phyloP scores from a whole-genome alignment of 2,797 vertebrate species.

The Helostoma temminkii region DNA sequence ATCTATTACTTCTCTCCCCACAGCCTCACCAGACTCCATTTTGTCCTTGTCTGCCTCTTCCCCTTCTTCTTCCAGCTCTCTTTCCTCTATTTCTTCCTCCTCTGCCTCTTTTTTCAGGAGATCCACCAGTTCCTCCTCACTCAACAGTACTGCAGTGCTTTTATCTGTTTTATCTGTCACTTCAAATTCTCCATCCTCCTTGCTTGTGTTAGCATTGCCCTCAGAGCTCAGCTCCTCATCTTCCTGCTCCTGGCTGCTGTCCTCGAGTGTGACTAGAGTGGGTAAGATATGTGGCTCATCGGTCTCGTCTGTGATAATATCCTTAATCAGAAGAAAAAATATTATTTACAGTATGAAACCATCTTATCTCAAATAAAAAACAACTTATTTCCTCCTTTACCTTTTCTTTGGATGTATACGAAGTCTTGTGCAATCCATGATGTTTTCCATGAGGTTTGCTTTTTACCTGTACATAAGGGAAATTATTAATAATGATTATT shows the following conservation, averaged over 20 bases:
- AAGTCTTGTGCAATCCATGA: constrained; percentile 60
- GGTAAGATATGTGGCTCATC: constrained; percentile 67
- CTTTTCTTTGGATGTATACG: constrained; percentile 70
- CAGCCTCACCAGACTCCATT: constrained; percentile 19
- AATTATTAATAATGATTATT: background rate
- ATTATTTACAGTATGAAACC: background rate
- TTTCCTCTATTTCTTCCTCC: constrained; percentile 65
- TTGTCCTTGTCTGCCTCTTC: constrained; percentile 15
- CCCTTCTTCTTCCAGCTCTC: constrained; percentile 36
- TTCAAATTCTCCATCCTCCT: constrained; percentile 34
- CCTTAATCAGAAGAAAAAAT: constrained; percentile 56
- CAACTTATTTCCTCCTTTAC: constrained; percentile 47
- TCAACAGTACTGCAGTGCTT: constrained; percentile 75
- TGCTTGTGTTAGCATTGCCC: constrained; percentile 56
- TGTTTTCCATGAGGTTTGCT: constrained; percentile 78
- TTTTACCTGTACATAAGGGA: constrained; percentile 69
- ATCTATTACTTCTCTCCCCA: constrained; percentile 19
- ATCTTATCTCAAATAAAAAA: background rate
- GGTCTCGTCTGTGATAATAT: constrained; percentile 56
- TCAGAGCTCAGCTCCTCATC: constrained; percentile 75
- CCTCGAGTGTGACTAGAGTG: constrained; percentile 73
- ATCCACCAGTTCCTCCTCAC: constrained; percentile 76
- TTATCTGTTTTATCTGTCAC: constrained; percentile 48
- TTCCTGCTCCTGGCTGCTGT: constrained; percentile 72
- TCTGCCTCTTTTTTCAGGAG: constrained; percentile 73